Conservation (phyloP, 1,140 invertebrate genomes). For the Dreissena polymorpha region DNA sequence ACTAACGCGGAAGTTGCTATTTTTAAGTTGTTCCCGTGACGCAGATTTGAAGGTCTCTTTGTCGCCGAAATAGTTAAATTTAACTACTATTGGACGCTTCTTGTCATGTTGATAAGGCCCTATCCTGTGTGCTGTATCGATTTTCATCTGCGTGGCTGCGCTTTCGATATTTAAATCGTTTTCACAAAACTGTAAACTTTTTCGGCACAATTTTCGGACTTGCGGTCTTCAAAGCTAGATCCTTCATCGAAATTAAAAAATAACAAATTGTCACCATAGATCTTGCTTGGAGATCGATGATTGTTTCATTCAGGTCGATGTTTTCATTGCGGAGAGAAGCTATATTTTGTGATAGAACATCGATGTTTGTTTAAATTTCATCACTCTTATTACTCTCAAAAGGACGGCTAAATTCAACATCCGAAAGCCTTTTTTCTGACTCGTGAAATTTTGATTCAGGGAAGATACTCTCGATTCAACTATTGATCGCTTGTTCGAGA, state of each 20-base stretch:
- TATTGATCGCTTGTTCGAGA: neutral
- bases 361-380: slow-evolving; percentile 6
- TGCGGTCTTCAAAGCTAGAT: neutral
- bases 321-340: neutral
- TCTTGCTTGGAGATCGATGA: neutral
- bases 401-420: slow-evolving; percentile 4
- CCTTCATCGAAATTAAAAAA: slow-evolving; percentile 26
- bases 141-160: neutral
- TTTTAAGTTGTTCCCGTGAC: neutral
- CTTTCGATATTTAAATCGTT: slow-evolving; percentile 4
- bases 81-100: slow-evolving; percentile 9
- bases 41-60: slow-evolving; percentile 2
- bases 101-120: neutral
- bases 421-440: slow-evolving; percentile 10
- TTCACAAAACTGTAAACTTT: slow-evolving; percentile 9
- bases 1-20: neutral
- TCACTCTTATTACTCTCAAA: slow-evolving; percentile 11
- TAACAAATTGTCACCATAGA: slow-evolving; percentile 11
- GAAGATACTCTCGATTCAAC: slow-evolving; percentile 19
- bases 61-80: slow-evolving; percentile 17
- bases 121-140: neutral
- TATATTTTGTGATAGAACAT: too few relatives aligned
- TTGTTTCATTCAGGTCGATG: neutral
- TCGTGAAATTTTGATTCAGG: slow-evolving; percentile 1
- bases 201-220: slow-evolving; percentile 7